These are phyloP conservation scores for Notospermus geniculatus DNA, from an alignment of 1,140 invertebrate species.

Conservation along the genomic window DNA sequence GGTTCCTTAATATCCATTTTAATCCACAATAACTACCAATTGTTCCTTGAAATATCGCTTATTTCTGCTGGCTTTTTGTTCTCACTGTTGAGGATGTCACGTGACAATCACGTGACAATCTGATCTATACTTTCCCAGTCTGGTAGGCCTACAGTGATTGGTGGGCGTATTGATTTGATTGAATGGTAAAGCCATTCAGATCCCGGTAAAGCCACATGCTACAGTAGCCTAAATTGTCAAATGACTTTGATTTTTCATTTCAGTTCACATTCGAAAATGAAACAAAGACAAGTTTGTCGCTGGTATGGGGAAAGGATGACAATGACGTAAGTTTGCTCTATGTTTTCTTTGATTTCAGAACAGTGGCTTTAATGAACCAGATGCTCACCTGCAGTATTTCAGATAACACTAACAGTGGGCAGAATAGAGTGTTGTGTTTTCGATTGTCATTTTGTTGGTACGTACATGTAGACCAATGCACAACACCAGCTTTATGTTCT, in stretches of 20 bases:
- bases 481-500: neutral
- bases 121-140: too few relatives aligned
- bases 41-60: too few relatives aligned
- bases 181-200: too few relatives aligned
- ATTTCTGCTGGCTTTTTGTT: too few relatives aligned
- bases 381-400: neutral
- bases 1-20: too few relatives aligned
- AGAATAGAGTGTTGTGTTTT: neutral
- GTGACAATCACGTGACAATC: too few relatives aligned
- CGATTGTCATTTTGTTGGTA: neutral
- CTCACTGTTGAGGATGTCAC: too few relatives aligned
- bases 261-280: conserved; percentile 34
- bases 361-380: neutral
- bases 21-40: too few relatives aligned
- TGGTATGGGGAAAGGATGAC: conserved; percentile 32
- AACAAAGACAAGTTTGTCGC: conserved; percentile 30
- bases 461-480: neutral
- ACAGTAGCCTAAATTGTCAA: too few relatives aligned
- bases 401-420: neutral
- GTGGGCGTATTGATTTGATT: too few relatives aligned
- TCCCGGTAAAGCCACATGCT: too few relatives aligned
- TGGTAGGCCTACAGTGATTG: too few relatives aligned
- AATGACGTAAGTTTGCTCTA: conserved; percentile 27
- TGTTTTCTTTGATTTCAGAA: neutral
- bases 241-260: conserved; percentile 24